Evolutionary conservation across 2,113 vertebrate genomes (phyloP).

Genomic region (Rhagologus leucostigma): DNA sequence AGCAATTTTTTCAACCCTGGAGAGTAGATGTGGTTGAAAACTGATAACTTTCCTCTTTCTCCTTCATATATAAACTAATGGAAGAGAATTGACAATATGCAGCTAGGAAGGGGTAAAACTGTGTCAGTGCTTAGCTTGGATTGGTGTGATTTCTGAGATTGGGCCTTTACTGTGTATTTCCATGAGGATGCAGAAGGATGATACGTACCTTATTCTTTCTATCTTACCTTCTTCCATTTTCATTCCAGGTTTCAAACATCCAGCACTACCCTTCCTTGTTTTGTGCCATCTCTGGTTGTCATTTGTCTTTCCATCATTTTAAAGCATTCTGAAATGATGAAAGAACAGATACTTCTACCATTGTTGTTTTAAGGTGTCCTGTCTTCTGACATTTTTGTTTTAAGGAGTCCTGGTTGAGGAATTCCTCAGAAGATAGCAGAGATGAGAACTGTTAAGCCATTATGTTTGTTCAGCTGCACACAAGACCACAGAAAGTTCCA

Average conservation of each 20-base stretch:
- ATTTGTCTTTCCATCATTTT: neutral
- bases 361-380: neutral
- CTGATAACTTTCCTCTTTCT: neutral
- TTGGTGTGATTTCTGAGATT: neutral
- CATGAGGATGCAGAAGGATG: neutral
- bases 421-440: neutral
- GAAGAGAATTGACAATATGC: neutral
- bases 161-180: neutral
- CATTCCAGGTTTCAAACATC: neutral
- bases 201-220: neutral
- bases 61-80: neutral
- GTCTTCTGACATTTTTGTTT: neutral
- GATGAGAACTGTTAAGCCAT: neutral
- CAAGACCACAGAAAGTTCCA: fast-evolving
- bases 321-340: neutral
- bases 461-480: neutral
- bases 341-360: neutral
- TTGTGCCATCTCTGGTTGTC: neutral
- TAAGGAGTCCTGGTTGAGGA: neutral
- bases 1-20: neutral
- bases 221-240: fast-evolving
- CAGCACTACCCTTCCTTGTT: neutral
- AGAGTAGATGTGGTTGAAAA: neutral
- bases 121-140: neutral
- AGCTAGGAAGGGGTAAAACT: neutral